Conservation (phyloP, 2,888 invertebrate genomes). For the Trissolcus brochymenae region DNA sequence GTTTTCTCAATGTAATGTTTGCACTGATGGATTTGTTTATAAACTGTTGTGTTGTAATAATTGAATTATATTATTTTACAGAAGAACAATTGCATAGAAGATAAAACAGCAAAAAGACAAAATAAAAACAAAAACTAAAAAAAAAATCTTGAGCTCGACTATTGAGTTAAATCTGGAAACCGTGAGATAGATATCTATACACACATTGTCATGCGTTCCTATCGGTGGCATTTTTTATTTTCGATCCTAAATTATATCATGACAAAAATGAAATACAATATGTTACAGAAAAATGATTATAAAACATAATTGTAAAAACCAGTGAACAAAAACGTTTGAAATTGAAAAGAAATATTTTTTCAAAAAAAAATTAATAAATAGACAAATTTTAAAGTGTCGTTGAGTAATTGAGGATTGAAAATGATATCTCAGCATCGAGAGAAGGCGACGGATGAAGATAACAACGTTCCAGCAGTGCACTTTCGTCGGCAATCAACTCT, state of each 20-base stretch:
- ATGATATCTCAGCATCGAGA: slow-evolving; percentile 7
- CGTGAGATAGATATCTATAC: slow-evolving; percentile 33
- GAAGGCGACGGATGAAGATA: slow-evolving; percentile 9
- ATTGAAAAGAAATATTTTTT: too few relatives aligned
- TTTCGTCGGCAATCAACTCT: slow-evolving; percentile 3
- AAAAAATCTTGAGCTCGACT: slow-evolving; percentile 1
- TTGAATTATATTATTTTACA: slow-evolving; percentile 26
- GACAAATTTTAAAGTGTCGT: neutral
- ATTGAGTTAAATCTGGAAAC: slow-evolving; percentile 23
- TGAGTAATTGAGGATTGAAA: slow-evolving; percentile 15
- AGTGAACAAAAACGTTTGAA: too few relatives aligned
- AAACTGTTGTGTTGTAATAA: slow-evolving; percentile 15
- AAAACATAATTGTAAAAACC: too few relatives aligned
- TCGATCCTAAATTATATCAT: slow-evolving; percentile 23
- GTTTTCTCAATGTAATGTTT: slow-evolving; percentile 12
- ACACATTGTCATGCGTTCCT: slow-evolving; percentile 14
- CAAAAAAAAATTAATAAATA: neutral
- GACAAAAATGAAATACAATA: slow-evolving; percentile 2
- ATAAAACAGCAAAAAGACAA: slow-evolving; percentile 4
- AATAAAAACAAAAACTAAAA: slow-evolving; percentile 2
- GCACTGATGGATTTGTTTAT: neutral
- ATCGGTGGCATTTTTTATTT: slow-evolving; percentile 3
- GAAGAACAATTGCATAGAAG: slow-evolving; percentile 19
- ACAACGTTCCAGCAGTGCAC: slow-evolving; percentile 1
- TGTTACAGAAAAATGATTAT: too few relatives aligned